Evolutionary conservation across 2,113 vertebrate species (phyloP), one percentile per base, ranked within the genome.

Genomic region (Neopipo cinnamomea): DNA sequence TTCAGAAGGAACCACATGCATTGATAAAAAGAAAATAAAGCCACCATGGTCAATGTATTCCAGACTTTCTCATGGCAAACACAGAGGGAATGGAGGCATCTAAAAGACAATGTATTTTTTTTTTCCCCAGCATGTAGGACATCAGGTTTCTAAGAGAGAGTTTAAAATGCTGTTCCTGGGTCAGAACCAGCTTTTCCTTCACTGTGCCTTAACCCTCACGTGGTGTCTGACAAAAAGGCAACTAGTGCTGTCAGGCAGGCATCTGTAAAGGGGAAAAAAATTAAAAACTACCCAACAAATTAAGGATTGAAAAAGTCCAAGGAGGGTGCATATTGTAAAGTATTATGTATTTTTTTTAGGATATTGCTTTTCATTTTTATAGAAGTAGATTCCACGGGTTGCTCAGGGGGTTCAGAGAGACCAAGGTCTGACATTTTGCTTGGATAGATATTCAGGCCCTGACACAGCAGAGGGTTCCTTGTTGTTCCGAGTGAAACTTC

Each of bases 131-230:
- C 0, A 2, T 18, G 15, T 35, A 41, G 14, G 35, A 71, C 30
- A 14, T 47, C 10, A 47, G n/a, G 13, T 62, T 79, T 76, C 41
- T 62, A 33, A 63, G 39, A 14, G 18, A 33, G 24, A 50, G 55
- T 14, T 1, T 5, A 52, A 56, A 19, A 4, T 19, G 9, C 41
- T 42, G 8, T 37, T 83, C 19, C 13, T 47, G 20, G 16, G 30
- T 56, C 81, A 87, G 67, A 56, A 22, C 14, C 21, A 23, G 1
- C 20, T 67, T 46, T 42, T 66, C 52, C 18, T 58, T 49, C 20
- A 2, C 41, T 35, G 11, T 11, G 14, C 30, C n/a, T 75, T 52
- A n/a, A n/a, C 17, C 25, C 20, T 75, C 12, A 11, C 0, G 0
- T 2, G 46, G 12, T 46, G 30, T 37, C 20, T 31, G 6, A 42